Base-by-base conservation (phyloP, 1,140 invertebrate genomes). In the Drosophila persimilis region DNA sequence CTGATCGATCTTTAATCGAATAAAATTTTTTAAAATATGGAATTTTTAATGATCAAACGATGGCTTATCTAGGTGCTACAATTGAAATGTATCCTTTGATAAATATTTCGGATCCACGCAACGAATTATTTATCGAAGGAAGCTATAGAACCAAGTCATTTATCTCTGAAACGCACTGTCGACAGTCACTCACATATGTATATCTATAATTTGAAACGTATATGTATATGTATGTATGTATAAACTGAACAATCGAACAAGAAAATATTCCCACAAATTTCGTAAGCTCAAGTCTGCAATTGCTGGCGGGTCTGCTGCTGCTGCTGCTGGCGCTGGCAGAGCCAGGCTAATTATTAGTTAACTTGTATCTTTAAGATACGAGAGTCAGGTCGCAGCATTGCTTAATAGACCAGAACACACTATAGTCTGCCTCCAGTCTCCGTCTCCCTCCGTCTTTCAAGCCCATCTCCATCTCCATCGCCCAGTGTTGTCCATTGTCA, bases 281-380 rank as follows among this genome's bases (percentile, higher is more conserved):
- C 83, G 78, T 88, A 88, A 88, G 64, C 51, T 51, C 51, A 48
- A 77, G 69, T 59, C 78, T 86, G 74, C 81, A 86, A 86, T 81
- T 85, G 64, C 65, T 29, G 35, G 51, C 9, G 29, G 29, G 29
- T 31, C 29, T 7, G 29, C 29, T 2, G 7, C 29, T 31, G 29
- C 29, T 4, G 35, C 35, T 35, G 31, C 31, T 64, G 65, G 22
- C 24, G 62, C 51, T 72, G 81, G 62, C 70, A 73, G 59, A 61
- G 47, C 35, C 35, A 39, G 79, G 72, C 84, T 88, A 86, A 88
- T 86, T 86, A 86, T 88, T 88, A 86, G 81, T 86, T 86, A 86
- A 86, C 81, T 86, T 88, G 83, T 88, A 86, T 88, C 83, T 86
- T 86, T 78, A 88, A 88, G 75, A 83, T 83, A 88, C 81, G 52